These are phyloP conservation scores for Carcharodon carcharias DNA, from an alignment of 2,797 vertebrate genomes.

Conservation along the genomic window DNA sequence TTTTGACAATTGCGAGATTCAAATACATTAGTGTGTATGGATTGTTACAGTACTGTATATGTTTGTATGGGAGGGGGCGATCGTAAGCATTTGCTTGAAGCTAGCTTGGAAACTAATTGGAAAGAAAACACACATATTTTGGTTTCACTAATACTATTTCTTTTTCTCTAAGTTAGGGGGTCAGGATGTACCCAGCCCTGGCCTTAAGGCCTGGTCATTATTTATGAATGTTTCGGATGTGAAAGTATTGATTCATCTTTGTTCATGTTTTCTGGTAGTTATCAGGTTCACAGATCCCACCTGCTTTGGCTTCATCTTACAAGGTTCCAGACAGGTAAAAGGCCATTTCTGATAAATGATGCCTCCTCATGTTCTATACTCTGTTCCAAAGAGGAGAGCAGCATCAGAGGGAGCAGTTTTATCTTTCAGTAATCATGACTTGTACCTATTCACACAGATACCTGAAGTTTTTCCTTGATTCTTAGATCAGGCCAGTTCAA, in stretches of 20 bases:
- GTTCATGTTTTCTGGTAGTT: not conserved
- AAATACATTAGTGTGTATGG: not conserved
- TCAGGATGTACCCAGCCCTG: not conserved
- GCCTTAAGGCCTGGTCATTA: not conserved
- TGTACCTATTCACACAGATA: not conserved
- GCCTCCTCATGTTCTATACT: not conserved
- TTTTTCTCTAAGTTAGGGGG: not conserved
- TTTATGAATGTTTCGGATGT: not conserved
- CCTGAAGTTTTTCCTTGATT: not conserved
- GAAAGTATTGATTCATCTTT: not conserved
- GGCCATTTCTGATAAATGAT: constrained; percentile 9
- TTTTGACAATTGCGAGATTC: not conserved
- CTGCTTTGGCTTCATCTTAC: not conserved
- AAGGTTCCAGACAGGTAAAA: not conserved
- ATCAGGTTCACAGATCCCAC: not conserved
- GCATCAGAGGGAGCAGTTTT: not conserved
- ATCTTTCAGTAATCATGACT: not conserved
- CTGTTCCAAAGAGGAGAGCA: not conserved
- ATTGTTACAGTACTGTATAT: not conserved
- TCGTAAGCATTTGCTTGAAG: not conserved
- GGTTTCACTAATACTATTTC: not conserved
- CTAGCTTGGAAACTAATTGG: not conserved
- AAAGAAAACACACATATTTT: not conserved
- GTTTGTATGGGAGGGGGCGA: not conserved
- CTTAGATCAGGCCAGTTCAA: not conserved